phyloP scores from a whole-genome alignment of 2,113 vertebrate genomes.

The Ancistrus triradiatus region DNA sequence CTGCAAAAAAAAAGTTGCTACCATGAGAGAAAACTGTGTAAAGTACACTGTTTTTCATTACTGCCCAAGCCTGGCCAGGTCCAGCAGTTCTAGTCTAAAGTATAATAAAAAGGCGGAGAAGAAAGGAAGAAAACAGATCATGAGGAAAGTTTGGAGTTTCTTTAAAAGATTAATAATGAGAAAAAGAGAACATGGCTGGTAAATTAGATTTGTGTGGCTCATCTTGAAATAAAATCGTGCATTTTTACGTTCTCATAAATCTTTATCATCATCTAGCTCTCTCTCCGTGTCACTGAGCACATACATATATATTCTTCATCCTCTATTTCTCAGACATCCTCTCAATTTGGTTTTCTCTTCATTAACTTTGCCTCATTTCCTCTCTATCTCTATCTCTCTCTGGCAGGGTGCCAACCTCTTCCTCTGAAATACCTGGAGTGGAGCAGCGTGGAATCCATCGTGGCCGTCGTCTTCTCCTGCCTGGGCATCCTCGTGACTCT shows the following conservation, averaged over 20 bases:
- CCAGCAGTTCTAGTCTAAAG: no score
- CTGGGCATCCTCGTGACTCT: conserved; percentile 93
- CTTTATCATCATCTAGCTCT: conserved; percentile 9
- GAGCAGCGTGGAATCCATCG: conserved; percentile 92
- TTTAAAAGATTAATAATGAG: no score
- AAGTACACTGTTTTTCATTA: no score
- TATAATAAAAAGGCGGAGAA: background rate
- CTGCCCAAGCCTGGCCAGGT: no score
- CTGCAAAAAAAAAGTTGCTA: no score
- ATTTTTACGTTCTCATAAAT: conserved; percentile 17
- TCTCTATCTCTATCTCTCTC: conserved; percentile 2
- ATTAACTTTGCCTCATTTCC: background rate
- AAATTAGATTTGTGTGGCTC: background rate
- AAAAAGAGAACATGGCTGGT: background rate
- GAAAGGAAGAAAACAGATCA: no score
- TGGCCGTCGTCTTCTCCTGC: conserved; percentile 94
- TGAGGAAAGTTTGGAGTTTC: no score
- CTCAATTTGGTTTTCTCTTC: background rate
- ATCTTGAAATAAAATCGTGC: background rate
- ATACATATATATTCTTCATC: background rate
- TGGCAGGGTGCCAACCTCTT: conserved; percentile 83
- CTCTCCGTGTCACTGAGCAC: background rate
- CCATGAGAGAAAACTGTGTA: no score
- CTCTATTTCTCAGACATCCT: background rate
- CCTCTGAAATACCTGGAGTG: conserved; percentile 89